Evolutionary conservation across 1,140 invertebrate genomes (phyloP).

Genomic region (Harlomillsia oculata): DNA sequence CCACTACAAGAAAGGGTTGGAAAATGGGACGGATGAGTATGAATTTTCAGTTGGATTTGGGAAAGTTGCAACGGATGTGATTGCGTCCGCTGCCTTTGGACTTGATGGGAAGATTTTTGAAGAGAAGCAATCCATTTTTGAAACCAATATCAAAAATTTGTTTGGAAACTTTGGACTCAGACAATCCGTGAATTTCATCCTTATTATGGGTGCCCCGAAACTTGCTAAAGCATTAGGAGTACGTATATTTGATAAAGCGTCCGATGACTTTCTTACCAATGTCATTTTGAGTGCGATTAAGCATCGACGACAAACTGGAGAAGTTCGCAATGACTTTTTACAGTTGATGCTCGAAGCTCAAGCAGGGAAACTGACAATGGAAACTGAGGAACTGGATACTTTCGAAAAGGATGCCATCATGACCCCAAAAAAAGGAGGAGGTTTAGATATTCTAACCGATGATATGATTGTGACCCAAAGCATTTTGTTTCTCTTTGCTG

Average conservation of each 20-base stretch:
- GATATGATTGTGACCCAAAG: slow-evolving; percentile 21
- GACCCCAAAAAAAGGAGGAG: not conserved
- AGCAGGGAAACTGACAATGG: slow-evolving; percentile 36
- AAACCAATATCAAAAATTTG: too few species aligned
- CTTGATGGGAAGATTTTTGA: too few species aligned
- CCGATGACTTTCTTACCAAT: slow-evolving; percentile 38
- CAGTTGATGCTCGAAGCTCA: slow-evolving; percentile 41
- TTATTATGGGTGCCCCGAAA: too few species aligned
- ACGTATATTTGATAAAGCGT: slow-evolving; percentile 7
- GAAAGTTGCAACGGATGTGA: too few species aligned
- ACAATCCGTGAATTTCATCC: too few species aligned
- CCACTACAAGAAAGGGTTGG: too few species aligned
- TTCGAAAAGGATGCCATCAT: slow-evolving; percentile 11
- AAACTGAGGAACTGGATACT: slow-evolving; percentile 10
- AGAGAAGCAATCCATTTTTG: too few species aligned
- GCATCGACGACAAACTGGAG: slow-evolving; percentile 42
- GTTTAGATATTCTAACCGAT: slow-evolving; percentile 1
- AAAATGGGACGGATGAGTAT: too few species aligned
- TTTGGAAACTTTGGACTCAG: too few species aligned
- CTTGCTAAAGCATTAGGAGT: not conserved
- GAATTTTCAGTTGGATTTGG: too few species aligned
- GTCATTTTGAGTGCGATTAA: slow-evolving; percentile 45
- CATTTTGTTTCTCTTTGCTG: slow-evolving; percentile 19
- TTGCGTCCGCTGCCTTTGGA: too few species aligned
- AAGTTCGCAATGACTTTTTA: slow-evolving; percentile 42